Base-by-base conservation (phyloP, 2,888 invertebrate genomes). In the Drosophila phalerata region DNA sequence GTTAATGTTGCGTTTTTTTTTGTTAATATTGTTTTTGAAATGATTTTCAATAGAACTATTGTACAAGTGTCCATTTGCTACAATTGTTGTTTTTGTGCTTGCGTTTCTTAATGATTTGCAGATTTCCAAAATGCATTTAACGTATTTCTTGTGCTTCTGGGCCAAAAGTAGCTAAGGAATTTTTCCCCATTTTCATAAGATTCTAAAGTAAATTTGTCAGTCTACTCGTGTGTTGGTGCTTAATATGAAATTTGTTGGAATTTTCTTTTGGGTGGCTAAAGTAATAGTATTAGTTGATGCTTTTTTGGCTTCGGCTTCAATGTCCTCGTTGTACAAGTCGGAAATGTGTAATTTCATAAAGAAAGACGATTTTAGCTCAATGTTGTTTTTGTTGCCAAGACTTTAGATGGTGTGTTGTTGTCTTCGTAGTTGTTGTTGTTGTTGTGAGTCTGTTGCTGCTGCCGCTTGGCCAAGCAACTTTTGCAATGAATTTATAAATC, bases 11-110 rank as follows among this genome's bases (percentile, higher is more conserved):
- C n/a, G 45, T 48, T 56, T 45, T 49, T n/a, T n/a, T 34, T 52
- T 17, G 45, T 49, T 51, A 28, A 17, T 25, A 15, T 13, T 43
- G 30, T 57, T 56, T 51, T 65, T 73, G 32, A 43, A 76, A 70
- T 71, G 64, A 19, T 60, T 79, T 88, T 85, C 86, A 85, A 83
- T 88, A 87, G 88, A 88, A 70, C 66, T 75, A 90, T 87, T 90
- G 89, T 90, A 90, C 90, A 90, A 90, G 83, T 88, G 83, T 79
- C 90, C 89, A 90, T 90, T 90, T 90, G 88, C 90, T 89, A 75
- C 85, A 74, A 73, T 80, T 79, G 71, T 47, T 58, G 71, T 63
- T 77, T 68, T 62, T 69, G 69, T 69, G 71, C 42, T 70, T 75
- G 62, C 63, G 72, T 88, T 72, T 84, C 86, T 86, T 49, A 68